Conservation (phyloP, 2,888 invertebrate species). For the Lithophane ornitopus region DNA sequence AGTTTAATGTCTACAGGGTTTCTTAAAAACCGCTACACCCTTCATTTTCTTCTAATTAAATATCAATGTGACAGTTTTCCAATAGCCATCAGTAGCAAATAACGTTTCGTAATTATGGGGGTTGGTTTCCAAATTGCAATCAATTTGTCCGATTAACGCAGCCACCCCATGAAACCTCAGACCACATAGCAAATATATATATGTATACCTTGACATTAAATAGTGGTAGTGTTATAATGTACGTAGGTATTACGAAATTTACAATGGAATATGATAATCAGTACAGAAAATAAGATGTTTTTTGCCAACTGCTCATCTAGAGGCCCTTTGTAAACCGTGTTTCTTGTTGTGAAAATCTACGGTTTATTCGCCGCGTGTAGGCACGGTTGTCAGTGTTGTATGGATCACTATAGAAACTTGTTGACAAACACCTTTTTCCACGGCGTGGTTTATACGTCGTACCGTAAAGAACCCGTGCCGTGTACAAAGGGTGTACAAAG, state of each 20-base stretch:
- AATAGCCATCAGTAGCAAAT: constrained; percentile 52
- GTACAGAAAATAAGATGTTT: too few relatives aligned
- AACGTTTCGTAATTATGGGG: constrained; percentile 59
- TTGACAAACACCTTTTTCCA: too few relatives aligned
- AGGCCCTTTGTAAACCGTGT: too few relatives aligned
- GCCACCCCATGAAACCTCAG: constrained; percentile 60
- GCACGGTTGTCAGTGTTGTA: too few relatives aligned
- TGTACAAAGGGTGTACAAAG: too few relatives aligned
- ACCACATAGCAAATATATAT: constrained; percentile 54
- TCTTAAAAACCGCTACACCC: neutral
- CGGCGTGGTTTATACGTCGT: too few relatives aligned
- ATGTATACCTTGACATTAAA: constrained; percentile 29
- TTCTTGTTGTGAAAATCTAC: too few relatives aligned
- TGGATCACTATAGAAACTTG: too few relatives aligned
- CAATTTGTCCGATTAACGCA: constrained; percentile 60
- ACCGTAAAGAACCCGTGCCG: too few relatives aligned
- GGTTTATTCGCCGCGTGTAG: too few relatives aligned
- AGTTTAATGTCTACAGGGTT: neutral
- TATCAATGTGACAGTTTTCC: constrained; percentile 6
- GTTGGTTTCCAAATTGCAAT: constrained; percentile 63
- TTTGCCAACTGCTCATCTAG: neutral
- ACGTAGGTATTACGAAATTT: neutral
- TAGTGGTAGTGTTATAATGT: constrained; percentile 14
- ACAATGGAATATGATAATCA: neutral
- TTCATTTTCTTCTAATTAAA: neutral